Base-by-base conservation (phyloP, 1,140 invertebrate species). In the Pseudomyrmex cubaensis region DNA sequence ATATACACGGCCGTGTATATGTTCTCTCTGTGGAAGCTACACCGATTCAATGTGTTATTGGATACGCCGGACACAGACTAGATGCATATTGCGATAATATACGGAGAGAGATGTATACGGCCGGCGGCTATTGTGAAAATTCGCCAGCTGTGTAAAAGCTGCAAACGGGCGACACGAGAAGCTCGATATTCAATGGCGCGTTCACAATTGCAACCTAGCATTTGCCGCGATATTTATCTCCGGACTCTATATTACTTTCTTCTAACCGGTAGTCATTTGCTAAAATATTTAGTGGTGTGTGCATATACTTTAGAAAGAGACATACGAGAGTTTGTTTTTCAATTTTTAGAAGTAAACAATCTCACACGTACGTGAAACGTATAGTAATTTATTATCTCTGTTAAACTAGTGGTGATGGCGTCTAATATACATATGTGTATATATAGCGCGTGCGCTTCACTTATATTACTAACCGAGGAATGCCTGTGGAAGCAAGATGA, bases 171-270 rank as follows among this genome's bases (percentile, higher is more conserved):
- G 64, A 59, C 66, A 17, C 66, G 35, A 77, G 76, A 25, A 35
- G 44, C 63, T 54, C 50, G 66, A 80, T 80, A 80, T 80, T 25
- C 76, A 80, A 80, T 72, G 66, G 66, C 76, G 59, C 44, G 76
- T 80, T 80, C 35, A 61, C 76, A 80, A 80, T 70, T 69, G 76
- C 76, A 54, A 80, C 54, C 76, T 59, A 80, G 66, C 70, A 80
- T 80, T 80, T 80, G 76, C 54, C 76, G 35, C 35, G 72, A 80
- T 80, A 80, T 80, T 80, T 72, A 80, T 80, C 66, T 72, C 56
- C 54, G 13, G 13, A 20, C 12, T 46, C 22, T 80, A 48, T 12
- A 44, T 20, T 35, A 22, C 67, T 13, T 44, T 80, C 13, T 50
- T 48, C 54, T 52, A 56, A 17, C 64, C 76, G 64, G 35, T 35